Evolutionary conservation across 2,888 invertebrate species (phyloP), one percentile per base, ranked within the genome.

Genomic region (Schrankia costaestrigalis): DNA sequence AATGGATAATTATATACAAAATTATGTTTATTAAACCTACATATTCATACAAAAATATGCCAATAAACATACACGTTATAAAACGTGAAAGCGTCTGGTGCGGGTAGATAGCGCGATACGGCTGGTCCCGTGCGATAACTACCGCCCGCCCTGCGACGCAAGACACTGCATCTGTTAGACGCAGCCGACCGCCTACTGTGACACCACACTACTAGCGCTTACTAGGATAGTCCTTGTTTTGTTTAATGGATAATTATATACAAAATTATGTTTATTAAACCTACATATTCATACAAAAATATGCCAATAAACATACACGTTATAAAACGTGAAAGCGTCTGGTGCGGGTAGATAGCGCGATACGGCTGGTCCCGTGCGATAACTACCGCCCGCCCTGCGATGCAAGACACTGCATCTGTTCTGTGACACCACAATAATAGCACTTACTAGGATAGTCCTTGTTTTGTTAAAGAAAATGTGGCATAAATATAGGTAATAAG

Each of bases 311-410:
- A 58, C 52, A 60, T 52, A 52, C 61, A 61, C 54, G 62, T 68
- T 67, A 68, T 71, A 71, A 71, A 71, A 74, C 55, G 68, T 60
- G 54, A 56, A 56, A 28, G 57, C 55, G 70, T 56, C 71, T 71
- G 70, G 59, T 57, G 63, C 65, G 59, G 47, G 51, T 52, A 50
- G 54, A 55, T 71, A 71, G 67, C 57, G 64, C 56, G 73, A 77
- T 71, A 71, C 62, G 68, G 59, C 74, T 74, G 75, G 67, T 70
- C 70, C 69, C 57, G 57, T 55, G 68, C 37, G 72, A 72, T 73
- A 74, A 60, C 58, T 36, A 49, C 51, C 50, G 49, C 54, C 53
- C 60, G 59, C 61, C 58, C 59, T 47, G 52, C 55, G 49, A 37
- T 49, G 50, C 43, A 52, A 60, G 60, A 57, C 54, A 62, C 55